Conservation (phyloP, 2,797 vertebrate genomes). For the Tolypeutes matacus region DNA sequence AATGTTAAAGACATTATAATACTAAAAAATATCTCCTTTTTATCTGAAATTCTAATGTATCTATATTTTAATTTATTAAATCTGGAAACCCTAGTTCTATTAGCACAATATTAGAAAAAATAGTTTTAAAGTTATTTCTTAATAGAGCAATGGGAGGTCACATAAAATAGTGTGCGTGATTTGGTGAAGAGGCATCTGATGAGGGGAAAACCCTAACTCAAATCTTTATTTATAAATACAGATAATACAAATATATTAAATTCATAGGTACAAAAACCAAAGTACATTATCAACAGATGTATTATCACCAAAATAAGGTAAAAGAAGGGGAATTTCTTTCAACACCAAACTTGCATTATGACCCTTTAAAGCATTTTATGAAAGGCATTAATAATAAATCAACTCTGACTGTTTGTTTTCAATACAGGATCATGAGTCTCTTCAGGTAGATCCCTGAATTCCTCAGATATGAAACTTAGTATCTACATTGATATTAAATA, state of each 20-base stretch:
- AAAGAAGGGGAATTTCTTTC: conserved; percentile 1
- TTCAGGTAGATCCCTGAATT: background rate
- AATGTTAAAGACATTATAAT: background rate
- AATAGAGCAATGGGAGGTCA: background rate
- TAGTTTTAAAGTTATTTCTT: background rate
- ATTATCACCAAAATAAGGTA: conserved; percentile 30
- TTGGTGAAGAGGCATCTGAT: background rate
- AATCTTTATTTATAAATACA: conserved; percentile 41
- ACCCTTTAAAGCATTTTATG: background rate
- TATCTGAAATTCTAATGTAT: conserved; percentile 44
- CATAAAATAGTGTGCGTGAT: background rate
- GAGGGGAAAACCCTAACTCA: background rate
- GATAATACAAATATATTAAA: background rate
- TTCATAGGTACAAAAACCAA: background rate
- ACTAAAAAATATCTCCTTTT: conserved; percentile 8
- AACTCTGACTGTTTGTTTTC: background rate
- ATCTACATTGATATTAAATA: background rate
- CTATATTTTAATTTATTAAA: conserved; percentile 18
- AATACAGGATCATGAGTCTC: background rate
- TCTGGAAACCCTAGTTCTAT: background rate
- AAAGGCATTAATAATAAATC: conserved; percentile 1
- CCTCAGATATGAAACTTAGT: background rate
- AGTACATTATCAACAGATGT: background rate
- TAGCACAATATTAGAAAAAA: background rate
- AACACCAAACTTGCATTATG: background rate